phyloP scores from a whole-genome alignment of 1,140 invertebrate species.

The Drosophila miranda region DNA sequence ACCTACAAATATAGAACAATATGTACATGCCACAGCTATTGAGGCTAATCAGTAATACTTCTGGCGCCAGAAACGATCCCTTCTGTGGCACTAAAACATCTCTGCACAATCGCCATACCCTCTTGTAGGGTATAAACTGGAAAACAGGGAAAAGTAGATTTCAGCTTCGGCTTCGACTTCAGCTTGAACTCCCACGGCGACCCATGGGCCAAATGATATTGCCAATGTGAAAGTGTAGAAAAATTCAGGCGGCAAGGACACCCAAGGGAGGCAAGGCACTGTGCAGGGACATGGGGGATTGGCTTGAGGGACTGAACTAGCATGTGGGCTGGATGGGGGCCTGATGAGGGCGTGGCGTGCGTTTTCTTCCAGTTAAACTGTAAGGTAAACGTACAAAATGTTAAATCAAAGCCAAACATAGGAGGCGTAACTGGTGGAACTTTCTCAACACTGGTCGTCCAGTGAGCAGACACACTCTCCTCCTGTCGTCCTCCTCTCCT shows the following conservation, averaged over 20 bases:
- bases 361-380: conserved; percentile 70
- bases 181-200: conserved; percentile 75
- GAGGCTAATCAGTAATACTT: no score
- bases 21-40: no score
- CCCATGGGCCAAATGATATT: conserved; percentile 68
- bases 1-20: no score
- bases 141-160: conserved; percentile 29
- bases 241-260: conserved; percentile 41
- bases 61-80: no score
- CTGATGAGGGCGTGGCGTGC: conserved; percentile 48
- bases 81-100: no score
- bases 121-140: background rate
- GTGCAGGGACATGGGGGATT: background rate
- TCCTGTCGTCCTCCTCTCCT: background rate
- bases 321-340: conserved; percentile 3
- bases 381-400: conserved; percentile 80
- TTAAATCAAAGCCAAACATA: conserved; percentile 80
- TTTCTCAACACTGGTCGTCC: conserved; percentile 8
- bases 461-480: no score
- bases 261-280: background rate
- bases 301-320: conserved; percentile 1
- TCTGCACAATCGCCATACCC: no score
- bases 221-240: conserved; percentile 76
- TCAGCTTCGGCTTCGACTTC: conserved; percentile 19
- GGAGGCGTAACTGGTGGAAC: conserved; percentile 61